Conservation (phyloP, 2,113 vertebrate species). For the Psilopsiagon aurifrons region DNA sequence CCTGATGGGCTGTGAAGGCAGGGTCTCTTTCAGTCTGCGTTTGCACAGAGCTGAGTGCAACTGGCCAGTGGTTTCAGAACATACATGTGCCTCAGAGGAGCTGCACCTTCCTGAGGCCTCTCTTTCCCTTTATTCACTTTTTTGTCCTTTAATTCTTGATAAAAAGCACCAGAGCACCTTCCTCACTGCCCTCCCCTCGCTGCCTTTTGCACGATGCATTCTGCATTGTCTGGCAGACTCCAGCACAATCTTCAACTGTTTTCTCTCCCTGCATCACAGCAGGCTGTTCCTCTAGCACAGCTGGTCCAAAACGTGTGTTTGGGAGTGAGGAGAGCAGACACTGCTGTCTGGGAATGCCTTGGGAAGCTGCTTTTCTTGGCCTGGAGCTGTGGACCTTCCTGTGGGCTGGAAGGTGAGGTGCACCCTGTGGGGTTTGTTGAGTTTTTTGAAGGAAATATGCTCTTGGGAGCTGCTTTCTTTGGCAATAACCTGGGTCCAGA, state of each 20-base stretch:
- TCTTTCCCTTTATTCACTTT: not conserved
- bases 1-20: rapidly evolving
- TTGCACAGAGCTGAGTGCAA: not conserved
- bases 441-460: not conserved
- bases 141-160: not conserved
- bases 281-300: not conserved
- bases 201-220: not conserved
- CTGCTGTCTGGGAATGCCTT: not conserved
- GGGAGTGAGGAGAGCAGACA: not conserved
- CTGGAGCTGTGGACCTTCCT: not conserved
- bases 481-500: not conserved
- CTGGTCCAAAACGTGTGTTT: not conserved
- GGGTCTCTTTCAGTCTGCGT: not conserved
- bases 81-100: not conserved
- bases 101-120: not conserved
- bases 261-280: not conserved
- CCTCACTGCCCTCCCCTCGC: rapidly evolving
- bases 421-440: not conserved
- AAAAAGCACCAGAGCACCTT: not conserved
- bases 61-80: not conserved
- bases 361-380: not conserved
- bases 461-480: not conserved
- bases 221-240: not conserved
- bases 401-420: not conserved
- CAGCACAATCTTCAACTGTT: not conserved